A percentile compares a stretch with the other conserved stretches of the same genome.
These are phyloP conservation scores for Andrena haemorrhoa DNA, from an alignment of 2,888 invertebrate species.

Conservation along the genomic window DNA sequence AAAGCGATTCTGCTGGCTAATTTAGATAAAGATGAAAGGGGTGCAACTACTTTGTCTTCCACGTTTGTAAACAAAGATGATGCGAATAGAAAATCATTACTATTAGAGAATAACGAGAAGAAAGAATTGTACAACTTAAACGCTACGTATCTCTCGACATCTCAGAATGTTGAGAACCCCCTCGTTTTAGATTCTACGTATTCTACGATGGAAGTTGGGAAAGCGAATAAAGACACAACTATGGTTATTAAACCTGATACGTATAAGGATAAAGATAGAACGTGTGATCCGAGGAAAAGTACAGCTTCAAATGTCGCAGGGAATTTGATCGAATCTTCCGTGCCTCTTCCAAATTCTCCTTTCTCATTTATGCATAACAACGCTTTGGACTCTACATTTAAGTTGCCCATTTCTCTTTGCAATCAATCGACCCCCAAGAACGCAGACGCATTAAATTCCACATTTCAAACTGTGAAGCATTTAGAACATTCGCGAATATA, in stretches of 20 bases:
- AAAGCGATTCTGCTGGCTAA: not conserved
- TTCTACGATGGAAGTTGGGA: not conserved
- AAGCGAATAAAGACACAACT: not conserved
- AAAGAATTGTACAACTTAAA: slow-evolving; percentile 30
- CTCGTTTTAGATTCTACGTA: slow-evolving; percentile 32
- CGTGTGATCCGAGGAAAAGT: not conserved
- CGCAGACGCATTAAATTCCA: slow-evolving; percentile 29
- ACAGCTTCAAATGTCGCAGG: not conserved
- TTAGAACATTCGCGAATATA: slow-evolving; percentile 36
- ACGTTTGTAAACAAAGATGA: slow-evolving; percentile 52
- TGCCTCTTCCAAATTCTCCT: not conserved
- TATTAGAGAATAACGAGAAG: slow-evolving; percentile 33
- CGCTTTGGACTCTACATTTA: slow-evolving; percentile 61
- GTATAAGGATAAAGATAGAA: slow-evolving; percentile 1
- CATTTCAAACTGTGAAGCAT: slow-evolving; percentile 30
- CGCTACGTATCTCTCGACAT: slow-evolving; percentile 35
- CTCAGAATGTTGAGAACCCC: not conserved
- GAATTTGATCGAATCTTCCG: not conserved
- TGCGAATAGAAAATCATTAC: slow-evolving; percentile 38
- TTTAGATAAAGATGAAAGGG: slow-evolving; percentile 14
- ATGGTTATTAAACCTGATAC: slow-evolving; percentile 11
- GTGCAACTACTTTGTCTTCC: slow-evolving; percentile 59
- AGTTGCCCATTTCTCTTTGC: slow-evolving; percentile 34
- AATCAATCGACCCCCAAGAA: slow-evolving; percentile 56
- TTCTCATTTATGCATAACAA: slow-evolving; percentile 7